Evolutionary conservation across 2,113 vertebrate species (phyloP).

Genomic region (Elaphurus davidianus): DNA sequence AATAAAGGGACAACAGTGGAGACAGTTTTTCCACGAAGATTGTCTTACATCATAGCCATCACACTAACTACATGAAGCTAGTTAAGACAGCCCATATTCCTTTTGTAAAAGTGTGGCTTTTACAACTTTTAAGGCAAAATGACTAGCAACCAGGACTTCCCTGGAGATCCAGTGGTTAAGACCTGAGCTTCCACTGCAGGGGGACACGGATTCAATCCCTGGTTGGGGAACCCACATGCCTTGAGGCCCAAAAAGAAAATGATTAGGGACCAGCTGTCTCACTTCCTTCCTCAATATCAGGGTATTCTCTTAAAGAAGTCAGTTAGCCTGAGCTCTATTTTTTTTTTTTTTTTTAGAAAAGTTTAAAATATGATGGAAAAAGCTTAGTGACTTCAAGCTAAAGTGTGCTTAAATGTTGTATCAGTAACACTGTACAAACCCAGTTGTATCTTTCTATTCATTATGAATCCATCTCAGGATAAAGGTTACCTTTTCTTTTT

Average conservation of each 20-base stretch:
- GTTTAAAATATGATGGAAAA: not conserved
- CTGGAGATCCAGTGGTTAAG: not conserved
- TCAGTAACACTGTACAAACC: not conserved
- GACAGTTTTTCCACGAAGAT: not conserved
- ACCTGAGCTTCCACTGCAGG: not conserved
- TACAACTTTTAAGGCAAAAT: not conserved
- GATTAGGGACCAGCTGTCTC: not conserved
- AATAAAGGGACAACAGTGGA: not conserved
- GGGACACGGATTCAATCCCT: not conserved
- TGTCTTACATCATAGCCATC: not conserved
- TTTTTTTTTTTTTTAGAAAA: not conserved
- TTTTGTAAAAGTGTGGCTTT: constrained; percentile 29
- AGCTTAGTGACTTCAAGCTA: not conserved
- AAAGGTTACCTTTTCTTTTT: not conserved
- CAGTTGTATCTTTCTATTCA: not conserved
- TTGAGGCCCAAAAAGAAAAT: not conserved
- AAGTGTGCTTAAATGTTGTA: not conserved
- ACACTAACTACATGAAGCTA: not conserved
- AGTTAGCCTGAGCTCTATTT: not conserved
- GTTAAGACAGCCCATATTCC: not conserved
- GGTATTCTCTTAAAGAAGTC: not conserved
- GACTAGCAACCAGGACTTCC: not conserved
- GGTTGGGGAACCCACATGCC: not conserved
- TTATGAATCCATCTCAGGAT: not conserved
- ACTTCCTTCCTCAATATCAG: constrained; percentile 17